Evolutionary conservation across 2,797 vertebrate genomes (phyloP), one percentile per base, ranked within the genome.

Genomic region (Anguilla pacifica): DNA sequence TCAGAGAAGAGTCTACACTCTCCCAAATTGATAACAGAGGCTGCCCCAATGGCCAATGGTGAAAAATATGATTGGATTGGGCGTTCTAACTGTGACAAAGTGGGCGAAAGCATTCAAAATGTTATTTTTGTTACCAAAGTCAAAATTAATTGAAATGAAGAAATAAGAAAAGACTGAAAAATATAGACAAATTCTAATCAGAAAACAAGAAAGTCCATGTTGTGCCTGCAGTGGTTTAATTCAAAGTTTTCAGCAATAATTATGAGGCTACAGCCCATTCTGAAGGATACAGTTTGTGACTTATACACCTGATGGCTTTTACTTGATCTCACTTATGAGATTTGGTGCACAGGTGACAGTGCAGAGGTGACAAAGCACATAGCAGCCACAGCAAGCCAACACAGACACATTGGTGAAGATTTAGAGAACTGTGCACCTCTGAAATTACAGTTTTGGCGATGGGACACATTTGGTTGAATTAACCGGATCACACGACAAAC

Each of bases 211-310:
- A 86, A 49, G 51, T 70, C 53, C n/a, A 22, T 11, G 70, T 86
- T 86, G 86, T 31, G 79, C 83, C 86, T 11, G 85, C 85, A 46
- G 35, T 25, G 85, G 87, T 87, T 88, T 92, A 90, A 91, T 92
- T 89, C 81, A 83, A 85, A 81, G 86, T 72, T 84, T 87, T 77
- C 82, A 90, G 91, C 89, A 89, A 61, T 91, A 91, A 93, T 91
- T 90, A 89, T 90, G 91, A 49, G 89, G 90, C 87, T 85, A 88
- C 86, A 85, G 83, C 59, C 83, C 88, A 87, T 83, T 43, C 82
- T 81, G 91, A 90, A 86, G 86, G 57, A 89, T 89, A 39, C 74
- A 79, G 74, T 74, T 9, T 86, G 88, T 22, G 74, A 39, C 55
- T 31, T 19, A 6, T 17, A 84, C 31, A 84, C 13, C 31, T 19